A percentile compares a stretch with the other conserved stretches of the same genome.
phyloP scores from a whole-genome alignment of 2,888 invertebrate species.

The Malacosoma neustria region DNA sequence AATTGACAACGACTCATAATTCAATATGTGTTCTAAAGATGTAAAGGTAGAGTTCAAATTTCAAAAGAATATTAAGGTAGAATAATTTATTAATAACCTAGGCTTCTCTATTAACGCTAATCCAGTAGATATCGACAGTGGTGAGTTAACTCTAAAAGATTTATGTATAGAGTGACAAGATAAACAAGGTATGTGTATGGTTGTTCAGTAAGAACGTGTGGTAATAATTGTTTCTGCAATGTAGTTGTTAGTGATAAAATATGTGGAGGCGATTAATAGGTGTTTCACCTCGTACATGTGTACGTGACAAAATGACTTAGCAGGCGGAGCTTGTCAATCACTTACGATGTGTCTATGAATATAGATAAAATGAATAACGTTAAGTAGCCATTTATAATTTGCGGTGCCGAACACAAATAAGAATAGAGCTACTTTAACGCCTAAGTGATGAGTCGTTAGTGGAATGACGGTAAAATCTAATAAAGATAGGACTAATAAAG shows the following conservation, averaged over 20 bases:
- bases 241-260: constrained; percentile 8
- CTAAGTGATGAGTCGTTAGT: no score
- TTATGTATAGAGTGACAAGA: constrained; percentile 54
- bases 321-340: neutral
- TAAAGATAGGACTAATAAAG: no score
- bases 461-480: no score
- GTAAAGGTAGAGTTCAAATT: constrained; percentile 27
- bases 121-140: constrained; percentile 42
- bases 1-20: neutral
- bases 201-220: constrained; percentile 43
- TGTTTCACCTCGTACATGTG: neutral
- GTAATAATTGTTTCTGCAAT: constrained; percentile 28
- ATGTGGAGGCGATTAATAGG: neutral
- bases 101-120: constrained; percentile 42
- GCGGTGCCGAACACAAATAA: no score
- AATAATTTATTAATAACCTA: constrained; percentile 16
- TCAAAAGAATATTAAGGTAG: constrained; percentile 10
- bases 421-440: no score
- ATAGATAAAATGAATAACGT: neutral
- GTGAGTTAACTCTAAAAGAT: constrained; percentile 46
- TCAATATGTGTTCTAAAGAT: neutral
- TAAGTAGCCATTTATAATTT: no score
- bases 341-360: neutral
- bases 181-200: constrained; percentile 45
- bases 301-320: neutral